Percentiles rank a stretch among this genome's conserved stretches.
These are phyloP conservation scores for Anoplius nigerrimus DNA, from an alignment of 2,888 invertebrate species.

Conservation along the genomic window DNA sequence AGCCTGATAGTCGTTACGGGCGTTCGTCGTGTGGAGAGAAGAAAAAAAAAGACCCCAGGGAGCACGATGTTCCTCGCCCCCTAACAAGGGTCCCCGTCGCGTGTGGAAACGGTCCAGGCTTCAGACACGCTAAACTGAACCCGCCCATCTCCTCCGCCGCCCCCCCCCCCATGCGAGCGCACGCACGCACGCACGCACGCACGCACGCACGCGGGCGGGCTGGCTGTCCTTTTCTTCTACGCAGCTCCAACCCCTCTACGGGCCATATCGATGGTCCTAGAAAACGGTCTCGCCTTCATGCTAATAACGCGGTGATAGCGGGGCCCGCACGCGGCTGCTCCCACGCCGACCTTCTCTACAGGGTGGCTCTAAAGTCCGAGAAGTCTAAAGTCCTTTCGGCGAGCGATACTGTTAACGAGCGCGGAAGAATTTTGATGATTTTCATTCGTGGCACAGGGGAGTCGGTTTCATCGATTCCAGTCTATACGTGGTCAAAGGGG, in stretches of 20 bases:
- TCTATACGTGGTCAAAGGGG: too few species aligned
- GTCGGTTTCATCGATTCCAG: too few species aligned
- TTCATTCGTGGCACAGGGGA: too few species aligned
- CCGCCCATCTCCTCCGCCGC: conserved; percentile 47
- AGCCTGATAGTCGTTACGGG: conserved; percentile 46
- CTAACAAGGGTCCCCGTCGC: conserved; percentile 63
- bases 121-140: conserved; percentile 60
- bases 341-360: conserved; percentile 53
- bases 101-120: conserved; percentile 56
- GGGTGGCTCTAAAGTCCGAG: not conserved
- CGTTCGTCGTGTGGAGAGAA: conserved; percentile 33
- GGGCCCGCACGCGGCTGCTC: conserved; percentile 65
- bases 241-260: conserved; percentile 23
- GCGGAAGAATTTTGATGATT: too few species aligned
- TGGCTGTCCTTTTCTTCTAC: conserved; percentile 14
- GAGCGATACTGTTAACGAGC: not conserved
- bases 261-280: conserved; percentile 63
- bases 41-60: conserved; percentile 49
- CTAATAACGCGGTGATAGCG: conserved; percentile 68
- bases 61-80: conserved; percentile 49
- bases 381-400: not conserved
- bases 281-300: conserved; percentile 64
- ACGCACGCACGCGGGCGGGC: not conserved
- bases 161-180: conserved; percentile 21
- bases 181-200: too few species aligned